A percentile compares a stretch with the other conserved stretches of the same genome.
phyloP scores from a whole-genome alignment of 2,797 vertebrate genomes.

The Semaprochilodus insignis region DNA sequence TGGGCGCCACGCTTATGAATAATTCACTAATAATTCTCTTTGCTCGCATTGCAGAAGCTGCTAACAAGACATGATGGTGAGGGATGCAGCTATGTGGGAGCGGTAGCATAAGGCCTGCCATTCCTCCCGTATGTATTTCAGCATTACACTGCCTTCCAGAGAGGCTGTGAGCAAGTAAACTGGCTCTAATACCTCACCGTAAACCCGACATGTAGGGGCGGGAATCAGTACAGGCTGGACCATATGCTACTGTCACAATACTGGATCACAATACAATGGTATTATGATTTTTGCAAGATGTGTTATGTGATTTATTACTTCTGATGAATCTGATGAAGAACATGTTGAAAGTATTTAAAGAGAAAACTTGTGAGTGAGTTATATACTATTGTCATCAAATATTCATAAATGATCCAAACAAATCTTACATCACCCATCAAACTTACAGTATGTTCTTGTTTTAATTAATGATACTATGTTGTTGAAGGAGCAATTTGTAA shows the following conservation, averaged over 20 bases:
- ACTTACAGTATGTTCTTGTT: too few species aligned
- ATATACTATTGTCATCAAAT: too few species aligned
- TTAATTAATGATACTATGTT: too few species aligned
- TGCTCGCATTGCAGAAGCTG: conserved; percentile 26
- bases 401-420: too few species aligned
- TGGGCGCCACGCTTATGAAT: conserved; percentile 45
- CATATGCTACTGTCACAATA: not conserved
- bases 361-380: too few species aligned
- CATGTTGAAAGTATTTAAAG: too few species aligned
- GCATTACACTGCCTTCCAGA: not conserved
- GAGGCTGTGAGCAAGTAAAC: not conserved
- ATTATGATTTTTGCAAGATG: too few species aligned
- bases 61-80: conserved; percentile 26
- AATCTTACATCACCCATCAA: too few species aligned
- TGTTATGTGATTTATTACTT: not conserved
- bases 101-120: not conserved
- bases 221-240: not conserved
- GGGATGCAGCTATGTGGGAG: not conserved
- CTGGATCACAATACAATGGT: not conserved
- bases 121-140: conserved; percentile 8
- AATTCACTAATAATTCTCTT: conserved; percentile 51
- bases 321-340: too few species aligned
- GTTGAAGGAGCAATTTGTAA: too few species aligned
- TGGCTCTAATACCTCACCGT: not conserved
- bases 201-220: not conserved